phyloP scores from a whole-genome alignment of 1,140 invertebrate genomes.

The Drosophila bocqueti region DNA sequence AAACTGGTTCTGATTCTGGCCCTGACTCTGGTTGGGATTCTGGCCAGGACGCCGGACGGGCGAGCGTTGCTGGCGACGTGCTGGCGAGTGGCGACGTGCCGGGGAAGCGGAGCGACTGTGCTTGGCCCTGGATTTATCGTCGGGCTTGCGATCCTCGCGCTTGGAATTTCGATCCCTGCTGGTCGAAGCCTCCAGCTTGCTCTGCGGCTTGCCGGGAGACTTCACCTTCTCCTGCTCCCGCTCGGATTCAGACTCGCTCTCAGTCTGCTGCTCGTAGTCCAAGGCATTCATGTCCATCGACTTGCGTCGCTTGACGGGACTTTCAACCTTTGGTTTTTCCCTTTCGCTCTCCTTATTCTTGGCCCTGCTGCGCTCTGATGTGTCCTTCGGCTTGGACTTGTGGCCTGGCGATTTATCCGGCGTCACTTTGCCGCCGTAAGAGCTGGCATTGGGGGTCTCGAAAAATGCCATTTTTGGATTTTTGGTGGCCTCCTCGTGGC shows the following conservation, averaged over 20 bases:
- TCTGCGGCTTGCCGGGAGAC: conserved; percentile 27
- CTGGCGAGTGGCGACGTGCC: conserved; percentile 60
- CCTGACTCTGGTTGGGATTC: conserved; percentile 20
- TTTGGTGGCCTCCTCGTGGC: conserved; percentile 86
- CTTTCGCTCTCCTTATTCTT: conserved; percentile 49
- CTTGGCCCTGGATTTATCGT: conserved; percentile 36
- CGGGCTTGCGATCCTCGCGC: conserved; percentile 37
- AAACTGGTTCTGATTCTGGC: conserved; percentile 32
- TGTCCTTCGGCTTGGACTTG: conserved; percentile 41
- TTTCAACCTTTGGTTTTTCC: conserved; percentile 54
- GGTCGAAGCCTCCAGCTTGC: conserved; percentile 20
- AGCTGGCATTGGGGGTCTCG: conserved; percentile 81
- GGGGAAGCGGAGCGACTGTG: conserved; percentile 56
- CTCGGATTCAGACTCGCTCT: conserved; percentile 66
- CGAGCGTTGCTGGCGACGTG: conserved; percentile 58
- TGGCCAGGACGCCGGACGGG: conserved; percentile 39
- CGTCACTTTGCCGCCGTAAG: conserved; percentile 69
- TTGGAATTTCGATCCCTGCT: conserved; percentile 26
- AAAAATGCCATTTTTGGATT: conserved; percentile 79
- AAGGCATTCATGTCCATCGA: conserved; percentile 82
- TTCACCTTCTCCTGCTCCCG: conserved; percentile 34
- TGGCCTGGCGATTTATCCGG: conserved; percentile 51
- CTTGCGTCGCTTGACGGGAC: conserved; percentile 56
- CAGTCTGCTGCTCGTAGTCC: conserved; percentile 82
- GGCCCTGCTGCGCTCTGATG: conserved; percentile 33